phyloP scores from a whole-genome alignment of 2,113 vertebrate species.

The Cinclus mexicanus region DNA sequence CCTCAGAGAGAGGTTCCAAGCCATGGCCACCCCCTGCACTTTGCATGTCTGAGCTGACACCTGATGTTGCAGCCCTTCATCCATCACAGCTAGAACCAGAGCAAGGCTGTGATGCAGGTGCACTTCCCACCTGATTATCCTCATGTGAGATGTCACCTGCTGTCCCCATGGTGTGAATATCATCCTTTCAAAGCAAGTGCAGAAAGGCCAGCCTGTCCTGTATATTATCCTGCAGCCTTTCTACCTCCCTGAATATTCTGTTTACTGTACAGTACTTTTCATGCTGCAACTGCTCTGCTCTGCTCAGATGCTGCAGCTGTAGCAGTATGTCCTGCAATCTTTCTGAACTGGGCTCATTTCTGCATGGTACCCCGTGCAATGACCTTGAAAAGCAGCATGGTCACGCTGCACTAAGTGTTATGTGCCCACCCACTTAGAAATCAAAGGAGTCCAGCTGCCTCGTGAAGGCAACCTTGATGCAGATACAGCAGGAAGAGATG shows the following conservation, averaged over 20 bases:
- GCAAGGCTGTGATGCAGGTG: not conserved
- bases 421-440: not conserved
- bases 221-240: not conserved
- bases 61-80: not conserved
- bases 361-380: not conserved
- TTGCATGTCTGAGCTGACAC: not conserved
- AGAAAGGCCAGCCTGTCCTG: not conserved
- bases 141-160: not conserved
- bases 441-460: not conserved
- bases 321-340: not conserved
- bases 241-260: not conserved
- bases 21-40: fast-evolving
- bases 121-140: not conserved
- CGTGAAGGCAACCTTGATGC: not conserved
- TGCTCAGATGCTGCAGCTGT: not conserved
- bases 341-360: not conserved
- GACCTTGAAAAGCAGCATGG: not conserved
- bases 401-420: not conserved
- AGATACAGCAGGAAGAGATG: not conserved
- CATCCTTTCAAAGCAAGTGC: not conserved
- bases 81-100: not conserved
- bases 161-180: not conserved
- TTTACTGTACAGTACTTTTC: not conserved
- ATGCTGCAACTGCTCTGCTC: not conserved
- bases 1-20: not conserved